phyloP scores from a whole-genome alignment of 2,888 invertebrate genomes.

The Tetrapedia diversipes region DNA sequence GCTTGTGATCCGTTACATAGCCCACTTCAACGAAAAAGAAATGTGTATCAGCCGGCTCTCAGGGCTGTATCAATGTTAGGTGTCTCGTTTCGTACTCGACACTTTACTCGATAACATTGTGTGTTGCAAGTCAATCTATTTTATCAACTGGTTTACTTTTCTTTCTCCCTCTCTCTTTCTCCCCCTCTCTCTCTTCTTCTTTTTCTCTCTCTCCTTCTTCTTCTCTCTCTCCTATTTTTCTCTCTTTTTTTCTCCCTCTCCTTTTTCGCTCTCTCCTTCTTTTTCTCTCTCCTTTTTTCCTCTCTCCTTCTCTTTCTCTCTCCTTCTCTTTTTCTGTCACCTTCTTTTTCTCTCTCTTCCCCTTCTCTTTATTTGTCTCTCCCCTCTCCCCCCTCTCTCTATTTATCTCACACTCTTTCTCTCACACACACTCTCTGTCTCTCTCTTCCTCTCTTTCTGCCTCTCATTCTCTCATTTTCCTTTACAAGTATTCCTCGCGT shows the following conservation, averaged over 20 bases:
- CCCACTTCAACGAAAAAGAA: slow-evolving; percentile 17
- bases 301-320: neutral
- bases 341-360: neutral
- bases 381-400: too few species aligned
- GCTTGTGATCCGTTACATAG: slow-evolving; percentile 27
- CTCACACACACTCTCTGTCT: neutral
- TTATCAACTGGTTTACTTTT: neutral
- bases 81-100: neutral
- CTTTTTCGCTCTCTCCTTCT: neutral
- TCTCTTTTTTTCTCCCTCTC: neutral
- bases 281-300: neutral
- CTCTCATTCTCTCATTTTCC: neutral
- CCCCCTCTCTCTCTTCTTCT: neutral
- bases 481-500: neutral
- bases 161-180: neutral
- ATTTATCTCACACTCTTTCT: too few species aligned
- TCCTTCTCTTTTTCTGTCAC: neutral
- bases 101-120: neutral
- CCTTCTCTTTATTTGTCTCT: neutral
- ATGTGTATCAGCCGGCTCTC: neutral
- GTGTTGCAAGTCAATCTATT: neutral
- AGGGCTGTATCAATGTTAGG: neutral
- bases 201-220: neutral
- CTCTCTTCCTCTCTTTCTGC: neutral
- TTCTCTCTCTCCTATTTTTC: neutral